phyloP scores from a whole-genome alignment of 2,888 invertebrate species.

The Drosophila paranaensis region DNA sequence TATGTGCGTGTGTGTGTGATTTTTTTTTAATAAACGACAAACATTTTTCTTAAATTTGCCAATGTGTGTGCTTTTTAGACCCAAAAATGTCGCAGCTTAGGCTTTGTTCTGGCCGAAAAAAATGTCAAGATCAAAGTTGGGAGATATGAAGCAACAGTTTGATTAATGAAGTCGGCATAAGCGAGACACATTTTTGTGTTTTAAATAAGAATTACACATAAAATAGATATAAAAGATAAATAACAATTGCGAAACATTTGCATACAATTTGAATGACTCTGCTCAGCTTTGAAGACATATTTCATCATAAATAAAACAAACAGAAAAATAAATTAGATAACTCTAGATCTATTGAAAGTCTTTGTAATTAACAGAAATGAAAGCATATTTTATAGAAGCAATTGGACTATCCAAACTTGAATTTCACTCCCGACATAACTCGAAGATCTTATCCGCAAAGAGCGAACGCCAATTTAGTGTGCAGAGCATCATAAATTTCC shows the following conservation, averaged over 20 bases:
- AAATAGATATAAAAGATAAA: constrained; percentile 1
- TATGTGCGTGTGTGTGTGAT: constrained; percentile 5
- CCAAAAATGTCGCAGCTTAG: constrained; percentile 34
- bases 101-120: constrained; percentile 42
- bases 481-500: constrained; percentile 44
- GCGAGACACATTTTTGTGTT: constrained; percentile 26
- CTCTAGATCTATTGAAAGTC: not conserved
- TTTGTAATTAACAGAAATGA: not conserved
- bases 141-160: constrained; percentile 40
- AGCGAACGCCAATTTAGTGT: constrained; percentile 11
- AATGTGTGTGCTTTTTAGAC: constrained; percentile 17
- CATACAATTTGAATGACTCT: not conserved
- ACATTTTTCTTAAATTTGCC: constrained; percentile 7
- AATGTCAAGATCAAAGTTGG: constrained; percentile 62
- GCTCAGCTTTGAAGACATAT: not conserved
- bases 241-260: not conserved
- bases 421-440: not conserved
- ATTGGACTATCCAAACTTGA: constrained; percentile 13
- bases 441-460: constrained; percentile 14
- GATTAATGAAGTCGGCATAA: constrained; percentile 48
- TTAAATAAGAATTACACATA: constrained; percentile 6
- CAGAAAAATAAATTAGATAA: not conserved
- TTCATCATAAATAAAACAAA: not conserved
- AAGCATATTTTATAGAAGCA: not conserved
- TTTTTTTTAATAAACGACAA: constrained; percentile 6